phyloP scores from a whole-genome alignment of 2,113 vertebrate species.

The Ranitomeya imitator region DNA sequence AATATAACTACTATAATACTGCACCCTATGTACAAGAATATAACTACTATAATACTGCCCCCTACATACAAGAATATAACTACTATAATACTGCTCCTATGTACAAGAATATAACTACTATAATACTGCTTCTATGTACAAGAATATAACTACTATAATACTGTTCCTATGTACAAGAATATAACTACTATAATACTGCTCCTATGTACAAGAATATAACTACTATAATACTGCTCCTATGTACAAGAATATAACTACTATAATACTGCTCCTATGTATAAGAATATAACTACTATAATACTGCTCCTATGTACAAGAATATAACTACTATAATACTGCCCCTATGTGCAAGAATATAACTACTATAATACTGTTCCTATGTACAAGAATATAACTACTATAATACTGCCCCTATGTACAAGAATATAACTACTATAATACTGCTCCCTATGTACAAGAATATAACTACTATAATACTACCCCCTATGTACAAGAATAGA shows the following conservation, averaged over 20 bases:
- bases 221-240: slow-evolving; percentile 4
- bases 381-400: slow-evolving; percentile 17
- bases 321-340: slow-evolving; percentile 6
- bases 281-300: neutral
- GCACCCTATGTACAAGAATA: neutral
- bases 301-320: neutral
- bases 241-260: slow-evolving; percentile 8
- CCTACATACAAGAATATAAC: neutral
- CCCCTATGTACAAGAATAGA: neutral
- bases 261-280: neutral
- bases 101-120: neutral
- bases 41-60: neutral
- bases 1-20: slow-evolving; percentile 11
- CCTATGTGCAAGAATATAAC: slow-evolving; percentile 4
- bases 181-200: neutral
- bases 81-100: neutral
- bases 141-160: slow-evolving; percentile 12
- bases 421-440: too few species aligned
- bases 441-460: too few species aligned
- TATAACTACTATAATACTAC: neutral
- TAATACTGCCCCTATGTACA: too few species aligned
- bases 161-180: too few species aligned
- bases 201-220: neutral
- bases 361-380: slow-evolving; percentile 6
- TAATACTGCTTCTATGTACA: neutral